phyloP scores from a whole-genome alignment of 2,888 invertebrate genomes.

The Oxytorus armatus region DNA sequence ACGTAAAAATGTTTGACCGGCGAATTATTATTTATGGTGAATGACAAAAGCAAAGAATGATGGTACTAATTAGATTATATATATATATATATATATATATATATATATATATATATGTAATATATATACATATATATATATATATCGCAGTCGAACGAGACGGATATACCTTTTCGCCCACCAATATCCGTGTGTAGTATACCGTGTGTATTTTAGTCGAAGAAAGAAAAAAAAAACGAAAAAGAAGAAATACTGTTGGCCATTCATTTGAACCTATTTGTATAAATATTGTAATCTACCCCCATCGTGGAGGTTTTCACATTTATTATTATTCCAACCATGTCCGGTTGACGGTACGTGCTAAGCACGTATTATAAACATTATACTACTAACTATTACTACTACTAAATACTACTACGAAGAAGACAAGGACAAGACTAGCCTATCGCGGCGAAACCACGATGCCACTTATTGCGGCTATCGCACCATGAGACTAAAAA shows the following conservation, averaged over 20 bases:
- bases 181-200: conserved; percentile 55
- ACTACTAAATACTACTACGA: conserved; percentile 42
- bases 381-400: conserved; percentile 70
- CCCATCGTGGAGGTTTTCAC: conserved; percentile 11
- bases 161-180: conserved; percentile 62
- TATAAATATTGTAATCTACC: conserved; percentile 71
- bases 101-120: conserved; percentile 51
- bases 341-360: conserved; percentile 67
- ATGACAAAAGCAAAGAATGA: conserved; percentile 51
- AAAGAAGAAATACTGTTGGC: conserved; percentile 71
- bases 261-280: conserved; percentile 79
- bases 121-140: too few species aligned
- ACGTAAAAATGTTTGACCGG: conserved; percentile 19
- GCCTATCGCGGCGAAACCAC: conserved; percentile 78
- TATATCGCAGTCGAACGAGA: conserved; percentile 58
- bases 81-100: too few species aligned
- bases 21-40: conserved; percentile 58
- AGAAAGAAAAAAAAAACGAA: conserved; percentile 32
- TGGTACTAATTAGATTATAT: conserved; percentile 66
- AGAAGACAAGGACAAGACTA: conserved; percentile 81
- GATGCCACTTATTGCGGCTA: conserved; percentile 78
- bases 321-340: conserved; percentile 52
- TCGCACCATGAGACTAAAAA: conserved; percentile 83
- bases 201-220: conserved; percentile 60
- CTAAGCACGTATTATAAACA: conserved; percentile 73